Evolutionary conservation across 2,113 vertebrate species (phyloP), one percentile per base, ranked within the genome.

Genomic region (Lepisosteus oculatus): DNA sequence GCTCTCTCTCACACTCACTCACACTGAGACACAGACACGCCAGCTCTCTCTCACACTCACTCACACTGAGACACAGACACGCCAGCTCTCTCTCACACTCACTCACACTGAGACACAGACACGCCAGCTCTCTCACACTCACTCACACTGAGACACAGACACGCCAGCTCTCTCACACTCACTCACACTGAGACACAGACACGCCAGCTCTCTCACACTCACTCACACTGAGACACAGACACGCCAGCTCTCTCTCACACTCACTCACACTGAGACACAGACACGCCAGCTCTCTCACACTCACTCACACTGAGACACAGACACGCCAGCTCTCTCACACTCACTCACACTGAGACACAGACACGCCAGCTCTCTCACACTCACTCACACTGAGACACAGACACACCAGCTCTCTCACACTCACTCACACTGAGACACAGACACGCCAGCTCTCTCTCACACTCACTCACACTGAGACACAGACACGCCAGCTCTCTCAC

Each of bases 1-100:
- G 70, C 56, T 4, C 11, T 73, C 43, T 67, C 29, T 59, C 17
- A 29, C 65, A 56, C 56, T 72, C 71, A 72, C 65, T 41, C 57
- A 44, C 68, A 44, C 45, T 55, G 43, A 66, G 5, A 70, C 43
- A 42, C 42, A 12, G 8, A 41, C 8, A 13, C 15, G 6, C 17
- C 51, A 14, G 44, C 56, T 68, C 17, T 55, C 42, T 29, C 29
- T 68, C n/a, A 4, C 8, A 14, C 3, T 43, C n/a, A 6, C n/a
- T 7, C 11, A 51, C 8, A 9, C 47, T 51, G 47, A 1, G 5
- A 6, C 47, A 5, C 8, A 9, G 47, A 5, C 17, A 29, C 1
- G 17, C 17, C 17, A 29, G 41, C 41, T 14, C 61, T 29, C 17
- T 55, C 14, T 5, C 51, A 54, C 3, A 42, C 11, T 56, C 6